Percentiles rank a stretch among this genome's conserved stretches.
Conservation (phyloP, 2,113 vertebrate species). For the Lophura nycthemera region DNA sequence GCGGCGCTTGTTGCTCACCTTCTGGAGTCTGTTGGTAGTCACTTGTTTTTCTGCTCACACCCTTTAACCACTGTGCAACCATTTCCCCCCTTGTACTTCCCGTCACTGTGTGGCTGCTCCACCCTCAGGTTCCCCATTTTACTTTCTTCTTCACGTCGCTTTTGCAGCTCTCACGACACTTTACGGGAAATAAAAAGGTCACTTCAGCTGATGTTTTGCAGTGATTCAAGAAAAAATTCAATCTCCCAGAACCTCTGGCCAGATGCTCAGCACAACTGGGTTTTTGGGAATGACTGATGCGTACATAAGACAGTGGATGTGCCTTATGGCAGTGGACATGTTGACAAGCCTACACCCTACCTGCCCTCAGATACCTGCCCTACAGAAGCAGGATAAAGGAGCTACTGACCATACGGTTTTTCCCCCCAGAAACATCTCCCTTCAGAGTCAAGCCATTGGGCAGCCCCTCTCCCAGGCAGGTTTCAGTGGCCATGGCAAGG, state of each 20-base stretch:
- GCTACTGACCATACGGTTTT: accelerated
- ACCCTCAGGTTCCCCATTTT: constrained; percentile 60
- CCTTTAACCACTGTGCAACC: constrained; percentile 17
- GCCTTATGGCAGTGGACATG: neutral
- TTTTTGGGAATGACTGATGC: neutral
- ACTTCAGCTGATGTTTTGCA: neutral
- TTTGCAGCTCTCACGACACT: neutral
- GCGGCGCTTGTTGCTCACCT: neutral
- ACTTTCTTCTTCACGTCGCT: neutral
- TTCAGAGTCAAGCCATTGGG: neutral
- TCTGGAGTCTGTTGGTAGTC: neutral
- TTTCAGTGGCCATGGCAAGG: constrained; percentile 11
- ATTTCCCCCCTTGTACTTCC: constrained; percentile 50
- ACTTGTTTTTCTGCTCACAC: constrained; percentile 47
- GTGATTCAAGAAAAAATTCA: neutral
- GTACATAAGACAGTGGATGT: neutral
- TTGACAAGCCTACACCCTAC: neutral
- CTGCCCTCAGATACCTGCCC: accelerated
- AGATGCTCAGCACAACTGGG: neutral
- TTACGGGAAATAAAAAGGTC: neutral
- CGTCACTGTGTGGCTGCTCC: constrained; percentile 11
- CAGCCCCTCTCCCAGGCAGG: neutral
- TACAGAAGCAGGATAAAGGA: accelerated
- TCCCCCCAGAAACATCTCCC: accelerated
- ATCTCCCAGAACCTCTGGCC: neutral